phyloP scores from a whole-genome alignment of 2,797 vertebrate genomes.

The Capromys pilorides region DNA sequence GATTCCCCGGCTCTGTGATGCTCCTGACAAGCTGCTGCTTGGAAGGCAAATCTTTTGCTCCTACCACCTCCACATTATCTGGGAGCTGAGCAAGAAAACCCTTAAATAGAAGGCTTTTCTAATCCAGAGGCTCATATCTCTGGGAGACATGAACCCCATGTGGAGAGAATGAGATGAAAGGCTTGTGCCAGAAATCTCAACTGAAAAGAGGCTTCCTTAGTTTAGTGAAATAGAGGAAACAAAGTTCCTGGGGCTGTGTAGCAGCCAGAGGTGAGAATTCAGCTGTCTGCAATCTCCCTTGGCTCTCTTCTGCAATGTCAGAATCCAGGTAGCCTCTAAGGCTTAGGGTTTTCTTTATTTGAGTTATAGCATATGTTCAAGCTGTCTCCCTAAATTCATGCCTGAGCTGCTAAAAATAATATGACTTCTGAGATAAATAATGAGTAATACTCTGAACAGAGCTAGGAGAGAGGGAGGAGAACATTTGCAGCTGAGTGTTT shows the following conservation, averaged over 20 bases:
- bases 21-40: constrained; percentile 66
- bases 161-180: background rate
- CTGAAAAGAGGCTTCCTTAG: background rate
- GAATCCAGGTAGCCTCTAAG: background rate
- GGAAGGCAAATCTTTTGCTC: constrained; percentile 67
- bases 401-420: constrained; percentile 73
- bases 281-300: background rate
- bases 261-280: background rate
- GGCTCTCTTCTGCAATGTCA: background rate
- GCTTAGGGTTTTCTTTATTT: constrained; percentile 44
- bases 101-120: constrained; percentile 41
- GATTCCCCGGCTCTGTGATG: constrained; percentile 37
- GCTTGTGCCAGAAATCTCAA: background rate
- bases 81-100: constrained; percentile 60
- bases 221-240: background rate
- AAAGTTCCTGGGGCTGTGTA: background rate
- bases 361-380: constrained; percentile 62
- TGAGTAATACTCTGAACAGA: constrained; percentile 50
- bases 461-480: constrained; percentile 35
- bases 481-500: constrained; percentile 57
- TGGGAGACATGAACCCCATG: background rate
- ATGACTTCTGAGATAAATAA: constrained; percentile 60
- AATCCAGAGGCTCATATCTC: background rate
- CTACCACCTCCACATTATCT: constrained; percentile 58
- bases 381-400: constrained; percentile 47